Percentiles rank a stretch among this genome's conserved stretches.
Evolutionary conservation across 1,140 invertebrate species (phyloP).

Genomic region (Caenorhabditis inopinata): DNA sequence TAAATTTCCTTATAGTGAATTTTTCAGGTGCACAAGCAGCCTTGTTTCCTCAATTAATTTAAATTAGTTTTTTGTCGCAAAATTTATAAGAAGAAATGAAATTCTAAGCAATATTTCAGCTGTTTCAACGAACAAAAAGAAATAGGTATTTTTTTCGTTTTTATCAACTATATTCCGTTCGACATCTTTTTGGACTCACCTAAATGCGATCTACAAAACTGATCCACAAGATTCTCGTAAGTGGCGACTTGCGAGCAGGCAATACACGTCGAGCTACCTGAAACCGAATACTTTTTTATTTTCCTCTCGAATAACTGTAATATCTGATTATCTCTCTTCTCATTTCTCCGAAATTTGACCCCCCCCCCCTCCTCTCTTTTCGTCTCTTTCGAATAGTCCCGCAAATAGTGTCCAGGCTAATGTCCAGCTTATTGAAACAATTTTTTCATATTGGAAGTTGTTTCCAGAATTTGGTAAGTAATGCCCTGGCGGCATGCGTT

Average conservation of each 20-base stretch:
- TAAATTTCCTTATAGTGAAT: too few relatives aligned
- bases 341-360: constrained; percentile 5
- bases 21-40: too few relatives aligned
- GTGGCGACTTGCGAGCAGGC: constrained; percentile 72
- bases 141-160: not conserved
- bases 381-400: not conserved
- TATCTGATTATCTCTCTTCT: not conserved
- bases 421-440: not conserved
- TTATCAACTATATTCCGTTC: not conserved
- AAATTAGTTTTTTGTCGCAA: too few relatives aligned
- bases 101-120: too few relatives aligned
- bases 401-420: not conserved
- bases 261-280: constrained; percentile 29
- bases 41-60: too few relatives aligned
- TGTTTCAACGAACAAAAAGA: too few relatives aligned
- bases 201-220: constrained; percentile 72
- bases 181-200: constrained; percentile 68
- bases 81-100: too few relatives aligned
- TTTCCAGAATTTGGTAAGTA: not conserved
- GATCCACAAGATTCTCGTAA: constrained; percentile 74
- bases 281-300: constrained; percentile 24
- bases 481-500: not conserved
- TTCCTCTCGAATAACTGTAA: constrained; percentile 26
- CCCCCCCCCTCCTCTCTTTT: not conserved
- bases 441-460: not conserved